Conservation (phyloP, 2,888 invertebrate species). For the Petrophora chlorosata region DNA sequence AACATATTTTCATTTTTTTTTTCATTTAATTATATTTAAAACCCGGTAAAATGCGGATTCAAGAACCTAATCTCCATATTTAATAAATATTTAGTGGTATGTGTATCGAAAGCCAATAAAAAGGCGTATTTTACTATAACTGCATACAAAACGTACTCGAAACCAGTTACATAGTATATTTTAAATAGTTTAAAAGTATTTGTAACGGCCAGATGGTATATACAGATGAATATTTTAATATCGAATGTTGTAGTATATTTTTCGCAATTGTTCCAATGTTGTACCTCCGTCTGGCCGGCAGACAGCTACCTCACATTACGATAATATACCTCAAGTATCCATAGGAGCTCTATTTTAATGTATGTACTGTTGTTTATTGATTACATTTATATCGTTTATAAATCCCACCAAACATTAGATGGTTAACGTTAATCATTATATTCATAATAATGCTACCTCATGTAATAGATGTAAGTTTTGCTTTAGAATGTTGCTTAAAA, state of each 20-base stretch:
- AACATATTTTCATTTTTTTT: too few species aligned
- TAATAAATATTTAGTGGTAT: slow-evolving; percentile 3
- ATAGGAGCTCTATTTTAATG: slow-evolving; percentile 65
- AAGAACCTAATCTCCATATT: slow-evolving; percentile 1
- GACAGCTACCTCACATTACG: slow-evolving; percentile 73
- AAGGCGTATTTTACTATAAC: background rate
- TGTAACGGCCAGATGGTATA: slow-evolving; percentile 35
- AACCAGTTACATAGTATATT: slow-evolving; percentile 13
- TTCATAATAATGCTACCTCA: slow-evolving; percentile 80
- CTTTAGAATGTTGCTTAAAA: slow-evolving; percentile 49
- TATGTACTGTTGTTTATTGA: slow-evolving; percentile 64
- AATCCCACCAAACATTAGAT: slow-evolving; percentile 81
- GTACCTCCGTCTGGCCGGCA: slow-evolving; percentile 21
- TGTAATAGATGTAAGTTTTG: slow-evolving; percentile 46
- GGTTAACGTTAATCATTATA: slow-evolving; percentile 66
- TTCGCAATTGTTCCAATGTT: slow-evolving; percentile 9
- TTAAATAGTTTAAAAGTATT: slow-evolving; percentile 42
- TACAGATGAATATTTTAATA: slow-evolving; percentile 32
- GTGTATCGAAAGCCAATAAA: slow-evolving; percentile 1
- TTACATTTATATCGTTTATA: slow-evolving; percentile 65
- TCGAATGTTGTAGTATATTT: slow-evolving; percentile 27
- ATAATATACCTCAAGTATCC: slow-evolving; percentile 78
- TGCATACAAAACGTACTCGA: slow-evolving; percentile 2
- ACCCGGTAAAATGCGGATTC: too few species aligned
- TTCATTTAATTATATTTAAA: too few species aligned